phyloP scores from a whole-genome alignment of 2,113 vertebrate species.

The Bombycilla garrulus region DNA sequence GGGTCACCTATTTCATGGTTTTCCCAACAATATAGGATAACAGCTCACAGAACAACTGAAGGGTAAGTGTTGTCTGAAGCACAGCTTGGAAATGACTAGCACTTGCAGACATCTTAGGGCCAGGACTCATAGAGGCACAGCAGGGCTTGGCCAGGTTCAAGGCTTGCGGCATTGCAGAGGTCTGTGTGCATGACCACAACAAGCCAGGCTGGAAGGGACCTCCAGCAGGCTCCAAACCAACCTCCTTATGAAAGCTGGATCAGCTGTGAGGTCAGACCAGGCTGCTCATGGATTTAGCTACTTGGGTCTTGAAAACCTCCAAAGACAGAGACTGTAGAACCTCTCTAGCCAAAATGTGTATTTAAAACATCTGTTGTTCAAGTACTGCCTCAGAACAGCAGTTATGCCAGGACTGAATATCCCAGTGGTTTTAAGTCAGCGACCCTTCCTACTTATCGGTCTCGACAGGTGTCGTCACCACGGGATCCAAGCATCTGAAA shows the following conservation, averaged over 20 bases:
- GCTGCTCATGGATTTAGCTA: neutral
- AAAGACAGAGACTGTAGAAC: neutral
- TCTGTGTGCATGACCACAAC: neutral
- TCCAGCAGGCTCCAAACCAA: neutral
- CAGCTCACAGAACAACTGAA: neutral
- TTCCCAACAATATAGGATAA: neutral
- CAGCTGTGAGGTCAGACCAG: neutral
- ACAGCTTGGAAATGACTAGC: neutral
- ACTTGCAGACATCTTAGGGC: neutral
- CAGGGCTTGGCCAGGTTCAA: neutral
- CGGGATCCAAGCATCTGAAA: constrained; percentile 28
- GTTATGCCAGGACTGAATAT: neutral
- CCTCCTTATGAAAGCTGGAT: neutral
- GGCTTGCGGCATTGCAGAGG: neutral
- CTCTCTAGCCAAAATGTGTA: neutral
- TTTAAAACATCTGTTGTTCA: neutral
- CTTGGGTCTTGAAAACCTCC: neutral
- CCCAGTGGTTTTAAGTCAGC: constrained; percentile 1
- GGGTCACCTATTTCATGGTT: neutral
- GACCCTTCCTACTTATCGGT: neutral
- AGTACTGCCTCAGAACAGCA: neutral
- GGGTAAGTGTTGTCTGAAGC: neutral
- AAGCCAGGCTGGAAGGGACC: neutral
- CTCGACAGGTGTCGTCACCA: constrained; percentile 30
- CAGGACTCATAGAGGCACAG: neutral